These are phyloP conservation scores for Megalurothrips usitatus DNA, from an alignment of 2,888 invertebrate genomes.

Conservation along the genomic window DNA sequence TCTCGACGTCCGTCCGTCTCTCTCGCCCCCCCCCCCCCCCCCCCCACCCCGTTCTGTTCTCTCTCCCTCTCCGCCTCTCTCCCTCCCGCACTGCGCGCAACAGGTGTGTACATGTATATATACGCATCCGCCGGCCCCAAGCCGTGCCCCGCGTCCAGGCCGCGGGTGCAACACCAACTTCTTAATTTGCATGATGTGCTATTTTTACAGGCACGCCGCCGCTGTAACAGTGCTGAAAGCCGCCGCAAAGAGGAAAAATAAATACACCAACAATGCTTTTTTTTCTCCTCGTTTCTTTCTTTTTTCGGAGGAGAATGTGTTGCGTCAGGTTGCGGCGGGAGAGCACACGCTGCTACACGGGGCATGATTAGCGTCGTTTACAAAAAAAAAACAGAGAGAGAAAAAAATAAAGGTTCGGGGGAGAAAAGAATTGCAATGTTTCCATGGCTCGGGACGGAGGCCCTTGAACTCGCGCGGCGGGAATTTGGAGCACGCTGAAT, in stretches of 20 bases:
- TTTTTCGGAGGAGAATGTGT: not conserved
- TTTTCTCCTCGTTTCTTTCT: not conserved
- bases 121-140: no score
- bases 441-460: no score
- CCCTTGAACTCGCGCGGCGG: no score
- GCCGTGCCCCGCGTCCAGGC: not conserved
- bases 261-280: no score
- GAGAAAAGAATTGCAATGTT: no score
- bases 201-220: not conserved
- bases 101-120: no score
- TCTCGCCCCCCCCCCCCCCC: not conserved
- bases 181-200: constrained; percentile 22
- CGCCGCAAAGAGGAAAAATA: not conserved
- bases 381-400: no score
- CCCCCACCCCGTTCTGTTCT: not conserved
- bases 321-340: no score
- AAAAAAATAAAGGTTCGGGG: no score
- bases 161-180: not conserved
- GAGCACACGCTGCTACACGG: not conserved
- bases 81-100: not conserved
- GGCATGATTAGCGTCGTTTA: no score
- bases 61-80: not conserved
- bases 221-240: not conserved
- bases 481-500: no score
- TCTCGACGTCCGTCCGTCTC: not conserved